Evolutionary conservation across 2,797 vertebrate genomes (phyloP), one percentile per base, ranked within the genome.

Genomic region (Sebastes reedi): DNA sequence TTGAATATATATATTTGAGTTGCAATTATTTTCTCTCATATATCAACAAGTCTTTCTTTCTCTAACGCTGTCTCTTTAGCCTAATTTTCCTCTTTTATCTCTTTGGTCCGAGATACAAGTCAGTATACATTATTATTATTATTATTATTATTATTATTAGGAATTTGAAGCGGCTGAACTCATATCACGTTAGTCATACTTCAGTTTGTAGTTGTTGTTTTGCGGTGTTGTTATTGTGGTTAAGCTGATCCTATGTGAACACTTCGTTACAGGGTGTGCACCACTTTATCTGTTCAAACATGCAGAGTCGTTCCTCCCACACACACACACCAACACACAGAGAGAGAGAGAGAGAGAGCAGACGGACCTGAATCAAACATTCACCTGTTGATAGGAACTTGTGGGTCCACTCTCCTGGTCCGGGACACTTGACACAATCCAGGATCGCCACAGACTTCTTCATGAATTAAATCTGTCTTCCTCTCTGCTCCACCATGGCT

Each of bases 321-420:
- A 39, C 36, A 39, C 36, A 39, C 36, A 39, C 6, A 54, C 5
- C 1, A 11, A 2, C 20, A 3, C 54, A 42, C 12, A 34, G 2
- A 24, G 2, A 20, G 1, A 12, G 24, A 20, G 1, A 12, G 24
- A 39, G 36, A 39, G 36, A 39, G 36, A 36, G 13, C 4, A 4
- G 4, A 6, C 13, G 25, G 56, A 20, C 13, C 24, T 24, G 7
- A n/a, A 52, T 6, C 6, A 13, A 27, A 46, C 11, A 32, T 24
- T 87, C 80, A 94, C 93, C 90, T 90, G 85, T 77, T 88, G 78
- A 52, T 82, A 2, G 16, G 50, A 72, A 68, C 46, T 75, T 73
- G 64, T n/a, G 56, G 42, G 42, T 90, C 87, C 88, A 18, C 79
- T 65, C 75, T 67, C 75, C 59, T 29, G 4, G 55, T 80, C 73